These are phyloP conservation scores for Trichacis sp. DNA, from an alignment of 2,888 invertebrate species.

Conservation along the genomic window DNA sequence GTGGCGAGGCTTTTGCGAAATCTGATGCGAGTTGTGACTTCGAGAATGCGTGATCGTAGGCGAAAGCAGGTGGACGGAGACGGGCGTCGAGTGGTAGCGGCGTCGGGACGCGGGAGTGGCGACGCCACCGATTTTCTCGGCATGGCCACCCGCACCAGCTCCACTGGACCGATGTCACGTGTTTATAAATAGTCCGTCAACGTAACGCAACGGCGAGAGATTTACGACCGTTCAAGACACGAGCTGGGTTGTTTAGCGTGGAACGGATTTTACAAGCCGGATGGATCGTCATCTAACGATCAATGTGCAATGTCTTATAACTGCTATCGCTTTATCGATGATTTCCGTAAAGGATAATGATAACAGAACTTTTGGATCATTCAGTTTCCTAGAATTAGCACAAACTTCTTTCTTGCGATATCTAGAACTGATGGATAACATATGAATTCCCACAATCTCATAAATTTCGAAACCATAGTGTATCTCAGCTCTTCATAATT, in stretches of 20 bases:
- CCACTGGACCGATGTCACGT: constrained; percentile 61
- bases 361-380: too few relatives aligned
- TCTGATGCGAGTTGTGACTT: constrained; percentile 19
- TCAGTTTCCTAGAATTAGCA: too few relatives aligned
- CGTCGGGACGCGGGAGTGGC: constrained; percentile 19
- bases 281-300: too few relatives aligned
- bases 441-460: too few relatives aligned
- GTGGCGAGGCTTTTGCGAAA: constrained; percentile 38
- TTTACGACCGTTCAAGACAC: constrained; percentile 57
- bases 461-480: too few relatives aligned
- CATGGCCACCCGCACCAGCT: constrained; percentile 54
- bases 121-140: constrained; percentile 34
- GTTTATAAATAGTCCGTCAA: constrained; percentile 67
- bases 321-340: too few relatives aligned
- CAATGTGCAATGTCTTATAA: too few relatives aligned
- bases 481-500: too few relatives aligned
- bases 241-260: constrained; percentile 53
- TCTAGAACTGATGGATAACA: too few relatives aligned
- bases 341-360: too few relatives aligned
- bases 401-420: too few relatives aligned
- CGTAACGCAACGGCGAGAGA: constrained; percentile 62
- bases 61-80: constrained; percentile 48
- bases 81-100: constrained; percentile 22
- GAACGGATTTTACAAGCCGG: constrained; percentile 58
- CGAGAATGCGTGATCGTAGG: constrained; percentile 46